phyloP scores from a whole-genome alignment of 2,113 vertebrate genomes.

The Tychaedon coryphoeus region DNA sequence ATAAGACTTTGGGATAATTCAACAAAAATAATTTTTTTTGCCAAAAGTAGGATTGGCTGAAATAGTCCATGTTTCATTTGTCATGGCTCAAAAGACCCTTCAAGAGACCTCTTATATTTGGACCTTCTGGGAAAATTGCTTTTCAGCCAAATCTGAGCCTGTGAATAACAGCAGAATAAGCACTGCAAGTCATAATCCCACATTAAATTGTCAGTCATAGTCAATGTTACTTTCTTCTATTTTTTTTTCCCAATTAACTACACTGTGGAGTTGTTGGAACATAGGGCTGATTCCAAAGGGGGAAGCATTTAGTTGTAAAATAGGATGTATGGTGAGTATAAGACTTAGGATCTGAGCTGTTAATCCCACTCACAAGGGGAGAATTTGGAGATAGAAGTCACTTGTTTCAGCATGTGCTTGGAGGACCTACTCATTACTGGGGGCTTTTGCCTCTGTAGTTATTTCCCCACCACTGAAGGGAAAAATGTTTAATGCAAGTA shows the following conservation, averaged over 20 bases:
- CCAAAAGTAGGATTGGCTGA: not conserved
- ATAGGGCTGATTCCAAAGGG: not conserved
- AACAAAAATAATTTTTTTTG: not conserved
- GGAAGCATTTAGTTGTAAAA: not conserved
- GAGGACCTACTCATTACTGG: not conserved
- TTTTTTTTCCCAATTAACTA: not conserved
- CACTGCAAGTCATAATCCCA: not conserved
- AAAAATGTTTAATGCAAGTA: not conserved
- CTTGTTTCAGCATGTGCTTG: not conserved
- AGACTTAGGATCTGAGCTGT: not conserved
- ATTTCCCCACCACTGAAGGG: not conserved
- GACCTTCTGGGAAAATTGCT: not conserved
- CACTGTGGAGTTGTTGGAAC: not conserved
- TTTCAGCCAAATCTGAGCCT: not conserved
- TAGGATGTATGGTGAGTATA: not conserved
- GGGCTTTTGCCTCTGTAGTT: not conserved
- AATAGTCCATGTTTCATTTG: not conserved
- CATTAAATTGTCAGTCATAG: slow-evolving; percentile 1
- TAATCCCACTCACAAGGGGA: not conserved
- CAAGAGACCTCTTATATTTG: not conserved
- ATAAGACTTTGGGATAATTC: not conserved
- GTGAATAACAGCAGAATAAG: not conserved
- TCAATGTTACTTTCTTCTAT: not conserved
- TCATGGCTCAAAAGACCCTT: not conserved
- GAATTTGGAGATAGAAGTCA: not conserved